A percentile compares a stretch with the other conserved stretches of the same genome.
Conservation (phyloP, 1,140 invertebrate genomes). For the Penaeus japonicus region DNA sequence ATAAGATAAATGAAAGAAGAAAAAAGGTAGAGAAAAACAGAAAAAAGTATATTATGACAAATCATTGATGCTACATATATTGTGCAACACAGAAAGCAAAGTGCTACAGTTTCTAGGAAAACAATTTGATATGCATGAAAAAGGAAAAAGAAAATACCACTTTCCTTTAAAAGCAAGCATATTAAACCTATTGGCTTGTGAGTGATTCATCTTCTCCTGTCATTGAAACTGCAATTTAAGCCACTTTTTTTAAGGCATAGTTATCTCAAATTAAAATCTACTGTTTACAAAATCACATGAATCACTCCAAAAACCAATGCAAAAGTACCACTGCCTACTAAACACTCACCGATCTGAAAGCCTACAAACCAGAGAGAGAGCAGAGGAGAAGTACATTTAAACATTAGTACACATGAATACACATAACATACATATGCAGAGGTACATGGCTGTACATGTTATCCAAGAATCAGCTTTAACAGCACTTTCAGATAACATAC, state of each 20-base stretch:
- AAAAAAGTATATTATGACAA: not conserved
- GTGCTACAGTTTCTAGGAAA: constrained; percentile 28
- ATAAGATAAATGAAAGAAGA: not conserved
- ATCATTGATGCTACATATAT: constrained; percentile 7
- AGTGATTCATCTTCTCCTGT: not conserved
- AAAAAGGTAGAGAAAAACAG: not conserved
- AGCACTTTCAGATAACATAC: constrained; percentile 34
- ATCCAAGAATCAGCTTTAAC: not conserved
- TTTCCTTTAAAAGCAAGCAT: not conserved
- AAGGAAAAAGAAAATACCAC: not conserved
- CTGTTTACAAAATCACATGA: too few species aligned
- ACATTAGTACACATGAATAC: constrained; percentile 55
- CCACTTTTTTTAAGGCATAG: too few species aligned
- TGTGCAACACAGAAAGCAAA: constrained; percentile 45
- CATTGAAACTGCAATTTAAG: too few species aligned
- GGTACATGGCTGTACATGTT: constrained; percentile 51
- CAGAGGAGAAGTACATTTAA: constrained; percentile 54
- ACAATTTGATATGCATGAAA: not conserved
- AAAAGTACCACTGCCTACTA: constrained; percentile 31
- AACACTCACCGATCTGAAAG: constrained; percentile 68
- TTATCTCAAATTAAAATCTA: too few species aligned
- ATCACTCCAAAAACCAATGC: not conserved
- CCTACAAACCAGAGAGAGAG: constrained; percentile 61
- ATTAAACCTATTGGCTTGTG: not conserved
- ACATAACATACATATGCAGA: constrained; percentile 55